phyloP scores from a whole-genome alignment of 2,113 vertebrate species.

The Chaetodon trifascialis region DNA sequence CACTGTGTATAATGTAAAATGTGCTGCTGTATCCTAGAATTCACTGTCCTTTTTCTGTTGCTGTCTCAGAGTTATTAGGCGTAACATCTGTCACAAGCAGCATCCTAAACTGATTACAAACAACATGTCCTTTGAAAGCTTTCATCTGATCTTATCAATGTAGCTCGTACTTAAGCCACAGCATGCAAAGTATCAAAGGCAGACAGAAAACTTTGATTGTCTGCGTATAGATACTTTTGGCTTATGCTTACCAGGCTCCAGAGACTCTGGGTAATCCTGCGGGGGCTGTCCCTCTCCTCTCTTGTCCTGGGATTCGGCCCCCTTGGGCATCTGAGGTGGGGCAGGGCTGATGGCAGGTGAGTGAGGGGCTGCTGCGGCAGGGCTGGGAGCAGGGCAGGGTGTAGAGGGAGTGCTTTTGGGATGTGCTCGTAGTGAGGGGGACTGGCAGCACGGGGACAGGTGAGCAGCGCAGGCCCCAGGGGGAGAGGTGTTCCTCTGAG shows the following conservation, averaged over 20 bases:
- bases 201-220: constrained; percentile 8
- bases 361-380: constrained; percentile 84
- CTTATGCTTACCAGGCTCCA: constrained; percentile 89
- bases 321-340: constrained; percentile 85
- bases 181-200: background rate
- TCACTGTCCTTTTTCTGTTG: background rate
- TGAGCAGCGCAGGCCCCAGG: constrained; percentile 83
- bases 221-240: constrained; percentile 2
- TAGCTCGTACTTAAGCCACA: background rate
- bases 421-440: constrained; percentile 85
- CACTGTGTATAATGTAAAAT: background rate
- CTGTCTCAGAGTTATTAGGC: background rate
- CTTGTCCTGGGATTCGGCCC: constrained; percentile 85
- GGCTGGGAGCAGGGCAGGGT: constrained; percentile 87
- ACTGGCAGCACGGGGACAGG: constrained; percentile 92
- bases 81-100: background rate
- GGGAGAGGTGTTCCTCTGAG: constrained; percentile 84
- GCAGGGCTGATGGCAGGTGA: constrained; percentile 89
- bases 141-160: constrained; percentile 2
- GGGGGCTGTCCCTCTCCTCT: constrained; percentile 85
- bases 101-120: constrained; percentile 9
- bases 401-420: constrained; percentile 90
- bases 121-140: background rate
- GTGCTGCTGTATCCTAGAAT: background rate
- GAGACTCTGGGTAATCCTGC: constrained; percentile 85